Evolutionary conservation across 2,113 vertebrate genomes (phyloP).

Genomic region (Poeciliopsis prolifica): DNA sequence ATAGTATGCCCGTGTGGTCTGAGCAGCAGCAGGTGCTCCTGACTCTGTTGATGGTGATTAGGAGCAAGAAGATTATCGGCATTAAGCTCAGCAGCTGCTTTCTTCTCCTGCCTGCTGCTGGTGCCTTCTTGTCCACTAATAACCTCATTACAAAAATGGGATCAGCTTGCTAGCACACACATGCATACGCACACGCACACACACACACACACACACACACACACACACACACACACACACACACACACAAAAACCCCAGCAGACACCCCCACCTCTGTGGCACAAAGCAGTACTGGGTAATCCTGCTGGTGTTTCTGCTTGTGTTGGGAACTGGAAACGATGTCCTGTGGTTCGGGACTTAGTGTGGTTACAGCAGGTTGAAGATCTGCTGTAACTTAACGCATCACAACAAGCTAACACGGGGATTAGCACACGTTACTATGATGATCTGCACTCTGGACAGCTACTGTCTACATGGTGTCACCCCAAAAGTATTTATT

Average conservation of each 20-base stretch:
- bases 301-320: neutral
- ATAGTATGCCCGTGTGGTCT: constrained; percentile 32
- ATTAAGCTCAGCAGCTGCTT: constrained; percentile 74
- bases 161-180: constrained; percentile 52
- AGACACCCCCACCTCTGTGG: constrained; percentile 13
- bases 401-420: neutral
- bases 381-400: neutral
- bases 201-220: neutral
- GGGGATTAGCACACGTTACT: neutral
- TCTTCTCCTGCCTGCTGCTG: constrained; percentile 63
- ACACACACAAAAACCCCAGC: constrained; percentile 10
- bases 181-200: constrained; percentile 17
- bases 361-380: neutral
- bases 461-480: neutral
- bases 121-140: constrained; percentile 68
- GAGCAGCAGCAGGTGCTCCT: constrained; percentile 70
- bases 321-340: neutral
- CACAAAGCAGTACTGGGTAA: neutral
- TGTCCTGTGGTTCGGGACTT: neutral
- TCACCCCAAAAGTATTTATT: too few species aligned
- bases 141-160: constrained; percentile 68
- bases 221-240: constrained; percentile 4
- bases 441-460: neutral
- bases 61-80: constrained; percentile 75
- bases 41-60: constrained; percentile 77